A percentile compares a stretch with the other conserved stretches of the same genome.
phyloP scores from a whole-genome alignment of 2,888 invertebrate species.

The Synanthedon vespiformis region DNA sequence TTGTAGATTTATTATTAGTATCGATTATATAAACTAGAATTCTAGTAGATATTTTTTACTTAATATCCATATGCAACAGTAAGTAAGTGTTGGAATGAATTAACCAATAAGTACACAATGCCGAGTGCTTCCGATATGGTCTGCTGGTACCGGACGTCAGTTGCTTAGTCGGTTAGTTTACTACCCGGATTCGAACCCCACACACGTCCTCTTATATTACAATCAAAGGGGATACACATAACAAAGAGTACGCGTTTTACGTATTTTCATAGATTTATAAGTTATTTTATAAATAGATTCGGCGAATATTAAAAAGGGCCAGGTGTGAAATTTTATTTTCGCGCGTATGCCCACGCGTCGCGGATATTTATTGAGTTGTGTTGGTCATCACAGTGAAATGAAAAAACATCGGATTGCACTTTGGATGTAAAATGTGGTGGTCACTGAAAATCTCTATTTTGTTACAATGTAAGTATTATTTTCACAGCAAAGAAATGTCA shows the following conservation, averaged over 20 bases:
- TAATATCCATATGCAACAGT: background rate
- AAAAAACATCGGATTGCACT: slow-evolving; percentile 1
- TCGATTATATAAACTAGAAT: background rate
- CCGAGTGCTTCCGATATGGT: slow-evolving; percentile 57
- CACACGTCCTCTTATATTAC: slow-evolving; percentile 31
- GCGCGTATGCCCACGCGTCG: background rate
- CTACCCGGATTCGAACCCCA: slow-evolving; percentile 54
- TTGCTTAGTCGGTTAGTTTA: slow-evolving; percentile 57
- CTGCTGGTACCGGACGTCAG: slow-evolving; percentile 50
- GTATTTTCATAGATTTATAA: background rate
- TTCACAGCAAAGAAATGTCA: too few relatives aligned
- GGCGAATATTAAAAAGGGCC: background rate
- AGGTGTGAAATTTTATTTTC: background rate
- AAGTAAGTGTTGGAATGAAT: slow-evolving; percentile 35
- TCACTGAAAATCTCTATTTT: slow-evolving; percentile 37
- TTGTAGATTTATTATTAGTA: too few relatives aligned
- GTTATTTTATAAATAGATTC: background rate
- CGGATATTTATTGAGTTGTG: background rate
- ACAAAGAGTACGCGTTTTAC: background rate
- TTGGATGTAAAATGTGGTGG: slow-evolving; percentile 35
- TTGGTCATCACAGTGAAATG: background rate
- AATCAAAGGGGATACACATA: background rate
- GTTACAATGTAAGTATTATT: slow-evolving; percentile 39
- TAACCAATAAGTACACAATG: slow-evolving; percentile 49
- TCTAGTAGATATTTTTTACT: background rate